phyloP scores from a whole-genome alignment of 2,113 vertebrate species.

The Trogon surrucura region DNA sequence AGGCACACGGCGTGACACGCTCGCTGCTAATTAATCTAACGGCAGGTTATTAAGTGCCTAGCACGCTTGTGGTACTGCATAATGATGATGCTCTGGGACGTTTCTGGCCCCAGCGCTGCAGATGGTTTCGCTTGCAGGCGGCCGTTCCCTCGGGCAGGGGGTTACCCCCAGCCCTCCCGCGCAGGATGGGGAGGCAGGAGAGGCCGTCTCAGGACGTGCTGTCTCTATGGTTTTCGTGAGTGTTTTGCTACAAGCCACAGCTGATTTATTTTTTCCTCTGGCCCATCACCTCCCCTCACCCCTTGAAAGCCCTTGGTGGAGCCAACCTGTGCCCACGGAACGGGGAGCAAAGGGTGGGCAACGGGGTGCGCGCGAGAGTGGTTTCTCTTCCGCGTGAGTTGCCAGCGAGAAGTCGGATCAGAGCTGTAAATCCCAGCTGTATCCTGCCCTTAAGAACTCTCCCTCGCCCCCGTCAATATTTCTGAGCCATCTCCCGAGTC shows the following conservation, averaged over 20 bases:
- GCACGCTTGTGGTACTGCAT: not conserved
- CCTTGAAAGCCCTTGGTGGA: not conserved
- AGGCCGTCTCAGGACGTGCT: not conserved
- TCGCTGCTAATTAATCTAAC: not conserved
- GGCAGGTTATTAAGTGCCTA: not conserved
- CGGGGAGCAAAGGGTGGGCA: not conserved
- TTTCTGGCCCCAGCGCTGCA: not conserved
- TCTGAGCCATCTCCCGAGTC: slow-evolving; percentile 32
- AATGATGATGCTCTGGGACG: not conserved
- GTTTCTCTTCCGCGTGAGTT: not conserved
- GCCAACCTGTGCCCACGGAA: not conserved
- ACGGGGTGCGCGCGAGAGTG: fast-evolving
- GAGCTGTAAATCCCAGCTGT: slow-evolving; percentile 44
- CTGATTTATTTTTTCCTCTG: fast-evolving
- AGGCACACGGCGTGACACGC: not conserved
- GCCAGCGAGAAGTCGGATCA: not conserved
- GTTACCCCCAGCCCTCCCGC: not conserved
- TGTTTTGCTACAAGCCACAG: not conserved
- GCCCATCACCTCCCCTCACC: not conserved
- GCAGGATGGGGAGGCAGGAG: not conserved
- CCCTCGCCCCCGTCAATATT: not conserved
- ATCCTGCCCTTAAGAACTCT: slow-evolving; percentile 24
- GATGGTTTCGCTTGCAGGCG: not conserved
- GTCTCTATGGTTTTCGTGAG: not conserved
- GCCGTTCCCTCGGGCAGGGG: fast-evolving